phyloP scores from a whole-genome alignment of 2,797 vertebrate genomes.

The Rallus crepitans region DNA sequence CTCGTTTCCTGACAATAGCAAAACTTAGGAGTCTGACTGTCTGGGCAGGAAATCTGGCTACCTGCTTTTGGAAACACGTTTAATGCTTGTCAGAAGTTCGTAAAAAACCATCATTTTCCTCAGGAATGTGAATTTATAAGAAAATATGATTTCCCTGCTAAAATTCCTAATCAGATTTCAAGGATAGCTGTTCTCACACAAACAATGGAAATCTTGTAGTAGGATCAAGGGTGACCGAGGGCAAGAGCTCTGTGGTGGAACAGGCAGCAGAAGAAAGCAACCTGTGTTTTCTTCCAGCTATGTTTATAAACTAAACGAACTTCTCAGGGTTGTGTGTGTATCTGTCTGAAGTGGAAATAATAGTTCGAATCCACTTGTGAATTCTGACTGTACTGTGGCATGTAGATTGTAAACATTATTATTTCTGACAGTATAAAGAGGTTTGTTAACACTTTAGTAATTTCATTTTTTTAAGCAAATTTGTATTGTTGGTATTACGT shows the following conservation, averaged over 20 bases:
- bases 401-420: constrained; percentile 42
- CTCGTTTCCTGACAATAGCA: fast-evolving
- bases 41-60: background rate
- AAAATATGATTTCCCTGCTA: background rate
- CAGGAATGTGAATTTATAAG: background rate
- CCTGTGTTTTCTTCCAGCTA: background rate
- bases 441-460: constrained; percentile 61
- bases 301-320: background rate
- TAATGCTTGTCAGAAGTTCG: background rate
- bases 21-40: background rate
- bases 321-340: background rate
- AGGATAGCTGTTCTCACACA: background rate
- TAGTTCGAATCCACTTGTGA: constrained; percentile 44
- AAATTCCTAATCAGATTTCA: background rate
- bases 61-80: background rate
- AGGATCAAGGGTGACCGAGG: background rate
- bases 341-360: constrained; percentile 42
- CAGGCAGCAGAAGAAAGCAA: background rate
- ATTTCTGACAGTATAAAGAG: constrained; percentile 57
- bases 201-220: fast-evolving
- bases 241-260: background rate
- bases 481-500: constrained; percentile 67
- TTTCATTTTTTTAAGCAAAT: constrained; percentile 71
- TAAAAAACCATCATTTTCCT: background rate
- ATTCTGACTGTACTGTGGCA: constrained; percentile 14